phyloP scores from a whole-genome alignment of 2,113 vertebrate genomes.

The Chamaetylas fuelleborni region DNA sequence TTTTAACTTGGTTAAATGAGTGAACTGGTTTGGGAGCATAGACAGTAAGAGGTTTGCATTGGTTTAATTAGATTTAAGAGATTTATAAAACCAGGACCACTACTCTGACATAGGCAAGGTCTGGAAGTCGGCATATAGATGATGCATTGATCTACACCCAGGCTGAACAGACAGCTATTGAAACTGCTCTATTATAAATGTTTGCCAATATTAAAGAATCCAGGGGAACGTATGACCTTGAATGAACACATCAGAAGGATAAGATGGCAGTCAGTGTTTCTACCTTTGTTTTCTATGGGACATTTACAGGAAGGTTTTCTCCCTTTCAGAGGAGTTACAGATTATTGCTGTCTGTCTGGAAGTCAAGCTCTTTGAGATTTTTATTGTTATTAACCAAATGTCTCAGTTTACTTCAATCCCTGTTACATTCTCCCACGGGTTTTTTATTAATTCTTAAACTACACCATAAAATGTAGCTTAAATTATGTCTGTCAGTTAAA shows the following conservation, averaged over 20 bases:
- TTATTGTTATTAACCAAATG: background rate
- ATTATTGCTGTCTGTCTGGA: background rate
- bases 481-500: background rate
- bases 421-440: background rate
- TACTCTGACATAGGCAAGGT: conserved; percentile 11
- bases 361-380: background rate
- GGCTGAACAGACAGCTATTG: background rate
- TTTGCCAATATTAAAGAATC: conserved; percentile 41
- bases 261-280: conserved; percentile 18
- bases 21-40: conserved; percentile 29
- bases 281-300: conserved; percentile 23
- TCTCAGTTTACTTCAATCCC: background rate
- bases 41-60: conserved; percentile 39
- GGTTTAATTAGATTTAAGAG: conserved; percentile 51
- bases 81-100: conserved; percentile 38
- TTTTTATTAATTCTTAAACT: conserved; percentile 8
- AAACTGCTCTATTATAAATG: conserved; percentile 9
- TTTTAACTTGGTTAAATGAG: conserved; percentile 26
- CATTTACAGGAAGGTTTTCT: background rate
- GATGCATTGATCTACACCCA: background rate
- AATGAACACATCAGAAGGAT: conserved; percentile 35
- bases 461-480: background rate
- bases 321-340: background rate
- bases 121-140: background rate
- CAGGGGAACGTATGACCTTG: conserved; percentile 34